Conservation (phyloP, 2,888 invertebrate genomes). For the Nomada lathburiana region DNA sequence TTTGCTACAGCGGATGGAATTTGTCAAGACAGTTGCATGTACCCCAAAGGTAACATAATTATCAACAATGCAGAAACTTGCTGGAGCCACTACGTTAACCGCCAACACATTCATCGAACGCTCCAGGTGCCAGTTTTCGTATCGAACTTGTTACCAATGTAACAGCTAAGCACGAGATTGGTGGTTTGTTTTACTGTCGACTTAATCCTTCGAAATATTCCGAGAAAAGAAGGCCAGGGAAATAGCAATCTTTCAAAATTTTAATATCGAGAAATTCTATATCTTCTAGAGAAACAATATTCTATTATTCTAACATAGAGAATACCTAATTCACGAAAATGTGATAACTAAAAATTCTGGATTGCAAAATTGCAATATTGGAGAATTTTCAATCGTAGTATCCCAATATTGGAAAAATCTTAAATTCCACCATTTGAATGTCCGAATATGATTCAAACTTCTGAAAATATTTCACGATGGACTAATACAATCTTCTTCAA, state of each 20-base stretch:
- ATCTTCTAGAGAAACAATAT: not conserved
- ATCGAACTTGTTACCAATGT: not conserved
- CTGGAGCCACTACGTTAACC: constrained; percentile 8
- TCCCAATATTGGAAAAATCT: not conserved
- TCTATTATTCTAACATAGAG: not conserved
- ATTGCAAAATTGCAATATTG: not conserved
- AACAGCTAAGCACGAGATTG: constrained; percentile 22
- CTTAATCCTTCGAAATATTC: too few relatives aligned
- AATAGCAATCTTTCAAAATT: not conserved
- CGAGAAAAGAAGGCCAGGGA: not conserved
- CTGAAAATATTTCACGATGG: not conserved
- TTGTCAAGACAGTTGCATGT: not conserved
- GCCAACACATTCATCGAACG: not conserved
- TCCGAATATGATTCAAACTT: not conserved
- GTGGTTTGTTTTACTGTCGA: not conserved
- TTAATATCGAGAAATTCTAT: not conserved
- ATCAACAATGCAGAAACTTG: constrained; percentile 21
- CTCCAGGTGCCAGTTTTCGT: constrained; percentile 9
- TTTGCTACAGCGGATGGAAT: not conserved
- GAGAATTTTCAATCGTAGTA: not conserved
- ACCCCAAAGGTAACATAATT: constrained; percentile 29
- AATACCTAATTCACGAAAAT: not conserved
- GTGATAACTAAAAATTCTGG: not conserved
- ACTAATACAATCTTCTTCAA: too few relatives aligned
- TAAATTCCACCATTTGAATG: not conserved